These are phyloP conservation scores for Melopsittacus undulatus DNA, from an alignment of 2,797 vertebrate species.

Conservation along the genomic window DNA sequence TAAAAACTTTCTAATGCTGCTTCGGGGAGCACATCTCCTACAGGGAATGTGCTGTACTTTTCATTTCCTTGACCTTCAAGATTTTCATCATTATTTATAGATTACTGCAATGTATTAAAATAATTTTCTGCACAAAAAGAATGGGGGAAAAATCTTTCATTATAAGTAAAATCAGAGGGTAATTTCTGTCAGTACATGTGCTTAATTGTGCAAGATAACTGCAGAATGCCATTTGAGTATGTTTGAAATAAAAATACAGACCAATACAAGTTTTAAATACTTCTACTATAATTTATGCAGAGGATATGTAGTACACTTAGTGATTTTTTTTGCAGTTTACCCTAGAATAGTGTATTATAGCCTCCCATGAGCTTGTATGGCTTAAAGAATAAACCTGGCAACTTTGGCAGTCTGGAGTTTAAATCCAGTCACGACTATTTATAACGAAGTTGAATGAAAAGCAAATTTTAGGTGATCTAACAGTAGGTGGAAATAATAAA, in stretches of 20 bases:
- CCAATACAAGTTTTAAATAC: not conserved
- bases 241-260: not conserved
- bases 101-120: not conserved
- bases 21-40: not conserved
- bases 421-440: not conserved
- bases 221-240: not conserved
- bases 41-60: slow-evolving; percentile 2
- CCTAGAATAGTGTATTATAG: not conserved
- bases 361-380: not conserved
- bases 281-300: not conserved
- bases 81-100: slow-evolving; percentile 33
- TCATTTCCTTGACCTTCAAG: slow-evolving; percentile 20
- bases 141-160: not conserved
- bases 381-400: not conserved
- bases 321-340: not conserved
- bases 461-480: not conserved
- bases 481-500: not conserved
- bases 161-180: not conserved
- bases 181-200: not conserved
- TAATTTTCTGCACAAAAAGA: not conserved
- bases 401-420: not conserved
- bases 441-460: not conserved
- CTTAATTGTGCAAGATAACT: not conserved
- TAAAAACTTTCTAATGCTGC: not conserved
- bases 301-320: not conserved